A percentile compares a stretch with the other conserved stretches of the same genome.
Evolutionary conservation across 2,888 invertebrate species (phyloP).

Genomic region (Glyphotaelius pellucidus): DNA sequence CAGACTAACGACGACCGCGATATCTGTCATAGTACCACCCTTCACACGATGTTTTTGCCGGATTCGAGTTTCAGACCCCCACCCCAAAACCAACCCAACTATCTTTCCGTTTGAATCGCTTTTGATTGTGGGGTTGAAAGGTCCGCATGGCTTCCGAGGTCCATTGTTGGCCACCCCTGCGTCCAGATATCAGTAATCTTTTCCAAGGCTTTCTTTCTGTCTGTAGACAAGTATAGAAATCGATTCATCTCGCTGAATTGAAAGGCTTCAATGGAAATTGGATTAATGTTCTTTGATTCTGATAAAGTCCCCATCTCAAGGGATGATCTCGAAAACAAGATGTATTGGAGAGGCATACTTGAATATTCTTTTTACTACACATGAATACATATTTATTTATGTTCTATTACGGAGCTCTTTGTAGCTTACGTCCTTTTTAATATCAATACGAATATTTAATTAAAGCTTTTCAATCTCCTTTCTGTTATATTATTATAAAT

Average conservation of each 20-base stretch:
- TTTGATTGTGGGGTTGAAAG: conserved; percentile 6
- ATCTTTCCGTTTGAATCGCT: conserved; percentile 17
- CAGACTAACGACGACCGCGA: background rate
- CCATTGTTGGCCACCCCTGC: background rate
- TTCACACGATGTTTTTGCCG: background rate
- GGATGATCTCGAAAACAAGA: background rate
- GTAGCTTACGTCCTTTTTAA: background rate
- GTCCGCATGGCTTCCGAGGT: background rate
- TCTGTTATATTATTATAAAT: background rate
- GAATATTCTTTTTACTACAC: background rate
- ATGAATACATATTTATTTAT: background rate
- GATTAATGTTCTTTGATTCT: conserved; percentile 21
- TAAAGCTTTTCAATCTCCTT: background rate
- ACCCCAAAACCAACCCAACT: background rate
- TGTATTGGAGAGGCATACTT: background rate
- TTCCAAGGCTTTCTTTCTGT: background rate
- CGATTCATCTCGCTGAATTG: background rate
- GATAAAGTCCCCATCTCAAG: background rate
- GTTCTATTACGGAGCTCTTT: background rate
- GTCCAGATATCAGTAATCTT: conserved; percentile 19
- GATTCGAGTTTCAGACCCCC: background rate
- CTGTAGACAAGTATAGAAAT: conserved; percentile 23
- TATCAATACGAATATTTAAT: background rate
- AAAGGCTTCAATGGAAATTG: conserved; percentile 9
- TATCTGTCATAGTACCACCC: background rate